These are phyloP conservation scores for Spermophilus dauricus DNA, from an alignment of 2,113 vertebrate genomes.

Conservation along the genomic window DNA sequence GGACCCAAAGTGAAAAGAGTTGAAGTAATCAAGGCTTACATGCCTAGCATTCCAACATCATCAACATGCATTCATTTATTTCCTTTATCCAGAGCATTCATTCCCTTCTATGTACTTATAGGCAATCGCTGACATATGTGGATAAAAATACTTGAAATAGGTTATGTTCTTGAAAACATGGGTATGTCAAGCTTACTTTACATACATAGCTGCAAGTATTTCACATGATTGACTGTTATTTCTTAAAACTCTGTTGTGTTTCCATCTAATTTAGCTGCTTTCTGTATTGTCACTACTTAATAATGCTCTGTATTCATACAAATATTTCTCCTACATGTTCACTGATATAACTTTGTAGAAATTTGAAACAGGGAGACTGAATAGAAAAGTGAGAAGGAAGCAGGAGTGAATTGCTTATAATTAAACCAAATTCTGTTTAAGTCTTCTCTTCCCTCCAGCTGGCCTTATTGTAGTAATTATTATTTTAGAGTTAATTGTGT, in stretches of 20 bases:
- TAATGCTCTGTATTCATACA: not conserved
- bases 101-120: not conserved
- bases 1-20: not conserved
- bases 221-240: not conserved
- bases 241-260: not conserved
- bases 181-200: not conserved
- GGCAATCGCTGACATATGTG: not conserved
- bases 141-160: not conserved
- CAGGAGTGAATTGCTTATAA: not conserved
- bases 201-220: not conserved
- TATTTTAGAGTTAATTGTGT: not conserved
- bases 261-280: not conserved
- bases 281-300: not conserved
- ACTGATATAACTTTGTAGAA: not conserved
- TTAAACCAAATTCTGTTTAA: not conserved
- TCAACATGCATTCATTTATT: not conserved
- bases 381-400: not conserved
- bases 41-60: not conserved
- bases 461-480: conserved; percentile 6
- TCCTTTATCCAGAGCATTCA: not conserved
- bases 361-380: not conserved
- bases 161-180: not conserved
- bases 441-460: not conserved
- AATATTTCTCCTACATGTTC: not conserved
- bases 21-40: not conserved